These are phyloP conservation scores for Entelurus aequoreus DNA, from an alignment of 2,113 vertebrate species.

Conservation along the genomic window DNA sequence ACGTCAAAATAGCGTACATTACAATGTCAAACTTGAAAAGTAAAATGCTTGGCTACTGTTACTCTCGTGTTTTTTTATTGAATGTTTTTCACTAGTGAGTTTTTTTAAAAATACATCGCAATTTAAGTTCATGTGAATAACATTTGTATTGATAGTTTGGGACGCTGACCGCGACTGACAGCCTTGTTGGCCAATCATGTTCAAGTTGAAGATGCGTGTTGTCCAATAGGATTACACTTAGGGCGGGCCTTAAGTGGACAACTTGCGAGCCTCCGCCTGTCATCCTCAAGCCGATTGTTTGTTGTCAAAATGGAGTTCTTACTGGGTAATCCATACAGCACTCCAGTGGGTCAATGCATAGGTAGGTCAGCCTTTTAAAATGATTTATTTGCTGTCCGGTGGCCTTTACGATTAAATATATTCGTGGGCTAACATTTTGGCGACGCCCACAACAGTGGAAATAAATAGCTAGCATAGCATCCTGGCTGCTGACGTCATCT, in stretches of 20 bases:
- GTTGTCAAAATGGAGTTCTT: slow-evolving; percentile 98
- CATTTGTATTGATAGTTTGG: slow-evolving; percentile 23
- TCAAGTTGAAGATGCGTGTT: not conserved
- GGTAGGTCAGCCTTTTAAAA: slow-evolving; percentile 70
- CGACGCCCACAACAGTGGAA: slow-evolving; percentile 4
- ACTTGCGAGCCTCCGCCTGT: slow-evolving; percentile 42
- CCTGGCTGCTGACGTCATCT: slow-evolving; percentile 50
- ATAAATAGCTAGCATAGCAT: slow-evolving; percentile 39
- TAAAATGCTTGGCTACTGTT: not conserved
- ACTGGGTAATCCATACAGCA: slow-evolving; percentile 95
- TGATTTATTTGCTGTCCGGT: not conserved
- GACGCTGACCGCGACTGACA: slow-evolving; percentile 24
- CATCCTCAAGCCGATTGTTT: slow-evolving; percentile 67
- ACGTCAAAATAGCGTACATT: too few species aligned
- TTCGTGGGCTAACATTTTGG: not conserved
- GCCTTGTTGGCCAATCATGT: slow-evolving; percentile 1
- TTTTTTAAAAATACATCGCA: not conserved
- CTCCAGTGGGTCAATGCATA: slow-evolving; percentile 91
- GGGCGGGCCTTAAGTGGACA: slow-evolving; percentile 39
- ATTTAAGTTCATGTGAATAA: not conserved
- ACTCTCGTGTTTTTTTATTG: fast-evolving
- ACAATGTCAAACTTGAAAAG: not conserved
- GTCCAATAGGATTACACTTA: slow-evolving; percentile 37
- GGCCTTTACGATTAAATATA: not conserved
- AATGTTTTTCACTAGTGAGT: not conserved